A percentile compares a stretch with the other conserved stretches of the same genome.
Evolutionary conservation across 2,113 vertebrate genomes (phyloP).

Genomic region (Oreamnos americanus): DNA sequence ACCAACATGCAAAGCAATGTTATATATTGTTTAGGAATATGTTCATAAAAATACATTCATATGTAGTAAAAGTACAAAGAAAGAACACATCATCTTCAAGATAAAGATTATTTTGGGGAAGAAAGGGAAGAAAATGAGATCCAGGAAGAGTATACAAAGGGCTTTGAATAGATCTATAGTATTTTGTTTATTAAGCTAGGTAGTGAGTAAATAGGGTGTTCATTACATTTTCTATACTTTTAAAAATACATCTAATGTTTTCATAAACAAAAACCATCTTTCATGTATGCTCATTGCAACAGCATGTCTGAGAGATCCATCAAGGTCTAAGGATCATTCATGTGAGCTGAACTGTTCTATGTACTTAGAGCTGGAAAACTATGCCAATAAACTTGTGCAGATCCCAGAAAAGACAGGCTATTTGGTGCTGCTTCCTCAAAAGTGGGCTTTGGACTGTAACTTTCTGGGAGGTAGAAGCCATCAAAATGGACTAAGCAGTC

Average conservation of each 20-base stretch:
- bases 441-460: background rate
- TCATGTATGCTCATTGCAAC: background rate
- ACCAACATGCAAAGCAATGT: background rate
- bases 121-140: background rate
- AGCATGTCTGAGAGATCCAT: background rate
- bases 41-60: background rate
- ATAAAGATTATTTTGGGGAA: background rate
- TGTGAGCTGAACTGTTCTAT: background rate
- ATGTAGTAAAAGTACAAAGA: background rate
- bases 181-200: background rate
- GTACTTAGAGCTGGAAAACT: background rate
- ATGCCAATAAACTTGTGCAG: background rate
- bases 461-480: background rate
- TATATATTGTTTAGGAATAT: background rate
- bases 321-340: background rate
- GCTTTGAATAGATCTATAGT: background rate
- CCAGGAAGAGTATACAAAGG: background rate
- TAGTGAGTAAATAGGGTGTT: background rate
- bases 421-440: background rate
- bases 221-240: background rate
- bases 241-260: background rate
- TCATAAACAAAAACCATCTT: background rate
- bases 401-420: background rate
- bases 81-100: background rate
- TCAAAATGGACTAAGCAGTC: background rate